phyloP scores from a whole-genome alignment of 2,888 invertebrate species.

The Cactoblastis cactorum region DNA sequence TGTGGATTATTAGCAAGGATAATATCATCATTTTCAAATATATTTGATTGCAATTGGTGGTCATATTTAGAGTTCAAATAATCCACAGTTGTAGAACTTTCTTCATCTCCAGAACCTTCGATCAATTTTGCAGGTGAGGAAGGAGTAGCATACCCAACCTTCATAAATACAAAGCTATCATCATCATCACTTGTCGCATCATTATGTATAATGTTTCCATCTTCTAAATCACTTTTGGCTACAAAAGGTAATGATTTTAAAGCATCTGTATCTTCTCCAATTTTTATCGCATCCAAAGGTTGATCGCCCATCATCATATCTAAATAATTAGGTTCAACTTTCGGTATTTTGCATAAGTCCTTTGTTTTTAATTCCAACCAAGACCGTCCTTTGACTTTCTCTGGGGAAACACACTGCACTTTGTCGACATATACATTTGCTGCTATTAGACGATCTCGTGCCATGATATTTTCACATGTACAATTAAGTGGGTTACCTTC shows the following conservation, averaged over 20 bases:
- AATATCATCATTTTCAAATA: conserved; percentile 43
- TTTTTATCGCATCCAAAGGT: conserved; percentile 60
- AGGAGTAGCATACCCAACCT: conserved; percentile 44
- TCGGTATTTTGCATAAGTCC: conserved; percentile 72
- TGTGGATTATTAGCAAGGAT: conserved; percentile 40
- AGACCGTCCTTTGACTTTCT: conserved; percentile 67
- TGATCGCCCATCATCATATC: conserved; percentile 84
- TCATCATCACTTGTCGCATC: conserved; percentile 52
- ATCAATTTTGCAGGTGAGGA: conserved; percentile 38
- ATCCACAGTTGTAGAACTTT: conserved; percentile 66
- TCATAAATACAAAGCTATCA: conserved; percentile 60
- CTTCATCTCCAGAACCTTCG: conserved; percentile 66
- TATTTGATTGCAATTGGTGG: conserved; percentile 29
- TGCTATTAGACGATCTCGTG: conserved; percentile 80
- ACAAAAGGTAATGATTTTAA: conserved; percentile 61
- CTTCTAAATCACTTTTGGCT: conserved; percentile 57
- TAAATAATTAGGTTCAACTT: conserved; percentile 52
- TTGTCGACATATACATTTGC: conserved; percentile 76
- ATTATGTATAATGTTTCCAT: conserved; percentile 59
- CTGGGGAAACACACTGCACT: conserved; percentile 78
- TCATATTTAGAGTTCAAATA: conserved; percentile 34
- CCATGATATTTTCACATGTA: conserved; percentile 82
- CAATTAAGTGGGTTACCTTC: conserved; percentile 85
- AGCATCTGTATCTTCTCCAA: conserved; percentile 58
- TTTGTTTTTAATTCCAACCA: conserved; percentile 80